phyloP scores from a whole-genome alignment of 2,797 vertebrate species.

The Nyctibius grandis region DNA sequence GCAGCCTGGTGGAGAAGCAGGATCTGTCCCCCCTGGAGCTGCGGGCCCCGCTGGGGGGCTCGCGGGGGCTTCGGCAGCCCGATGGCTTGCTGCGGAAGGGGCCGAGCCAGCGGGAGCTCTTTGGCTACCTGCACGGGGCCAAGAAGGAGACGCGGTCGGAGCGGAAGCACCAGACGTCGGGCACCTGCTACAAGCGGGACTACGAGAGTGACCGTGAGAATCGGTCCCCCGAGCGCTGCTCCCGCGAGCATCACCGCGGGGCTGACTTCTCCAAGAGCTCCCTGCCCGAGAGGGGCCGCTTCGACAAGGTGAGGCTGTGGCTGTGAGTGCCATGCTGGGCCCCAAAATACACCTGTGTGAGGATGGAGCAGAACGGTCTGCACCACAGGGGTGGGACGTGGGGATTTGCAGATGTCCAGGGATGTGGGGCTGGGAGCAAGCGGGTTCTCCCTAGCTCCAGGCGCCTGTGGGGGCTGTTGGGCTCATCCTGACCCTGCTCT shows the following conservation, averaged over 20 bases:
- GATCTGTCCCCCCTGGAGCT: conserved; percentile 82
- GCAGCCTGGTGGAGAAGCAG: conserved; percentile 93
- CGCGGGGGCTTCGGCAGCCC: conserved; percentile 84
- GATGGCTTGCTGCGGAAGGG: conserved; percentile 90
- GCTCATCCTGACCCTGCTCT: neutral
- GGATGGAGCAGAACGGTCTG: neutral
- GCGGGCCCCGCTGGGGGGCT: conserved; percentile 77
- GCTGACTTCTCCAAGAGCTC: conserved; percentile 92
- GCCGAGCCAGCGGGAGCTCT: conserved; percentile 89
- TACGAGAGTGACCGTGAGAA: conserved; percentile 77
- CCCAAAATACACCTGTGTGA: rapidly evolving
- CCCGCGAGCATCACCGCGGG: conserved; percentile 80
- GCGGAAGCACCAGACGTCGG: conserved; percentile 76
- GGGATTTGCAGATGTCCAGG: neutral
- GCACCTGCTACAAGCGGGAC: conserved; percentile 75
- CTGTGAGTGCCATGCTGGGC: rapidly evolving
- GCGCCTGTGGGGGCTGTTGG: neutral
- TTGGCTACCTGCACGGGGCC: conserved; percentile 92
- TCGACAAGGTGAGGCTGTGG: conserved; percentile 76
- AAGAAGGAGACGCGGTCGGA: conserved; percentile 85
- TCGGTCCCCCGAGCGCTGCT: conserved; percentile 84
- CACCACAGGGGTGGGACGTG: rapidly evolving
- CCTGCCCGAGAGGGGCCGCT: conserved; percentile 83
- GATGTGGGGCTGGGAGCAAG: rapidly evolving
- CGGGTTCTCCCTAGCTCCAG: rapidly evolving